A percentile compares a stretch with the other conserved stretches of the same genome.
phyloP scores from a whole-genome alignment of 2,888 invertebrate genomes.

The Blastobasis adustella region DNA sequence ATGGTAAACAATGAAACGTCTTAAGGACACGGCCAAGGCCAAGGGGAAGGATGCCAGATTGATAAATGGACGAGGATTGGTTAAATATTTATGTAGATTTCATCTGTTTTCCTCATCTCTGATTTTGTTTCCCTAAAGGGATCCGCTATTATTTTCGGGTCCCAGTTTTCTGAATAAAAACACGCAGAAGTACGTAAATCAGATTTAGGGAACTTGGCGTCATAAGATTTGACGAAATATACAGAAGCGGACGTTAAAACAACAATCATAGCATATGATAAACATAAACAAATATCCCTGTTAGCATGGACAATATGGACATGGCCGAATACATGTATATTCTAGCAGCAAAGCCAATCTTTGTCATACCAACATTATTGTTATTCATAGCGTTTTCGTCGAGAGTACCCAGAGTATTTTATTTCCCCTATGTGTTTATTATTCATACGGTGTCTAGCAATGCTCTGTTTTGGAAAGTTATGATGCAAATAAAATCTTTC shows the following conservation, averaged over 20 bases:
- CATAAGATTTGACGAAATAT: no score
- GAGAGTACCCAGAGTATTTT: constrained; percentile 4
- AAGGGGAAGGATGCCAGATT: neutral
- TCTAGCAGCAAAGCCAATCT: constrained; percentile 1
- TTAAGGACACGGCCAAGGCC: neutral
- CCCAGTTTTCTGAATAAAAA: no score
- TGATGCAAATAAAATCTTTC: neutral
- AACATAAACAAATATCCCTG: no score
- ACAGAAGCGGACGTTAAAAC: no score
- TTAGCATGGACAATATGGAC: no score
- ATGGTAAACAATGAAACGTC: neutral
- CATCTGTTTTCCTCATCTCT: neutral
- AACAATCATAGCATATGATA: no score
- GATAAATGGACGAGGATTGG: neutral
- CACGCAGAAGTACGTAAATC: no score
- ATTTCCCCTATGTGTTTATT: constrained; percentile 3
- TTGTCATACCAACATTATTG: neutral
- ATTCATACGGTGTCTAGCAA: neutral
- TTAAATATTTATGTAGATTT: neutral
- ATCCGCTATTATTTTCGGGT: no score
- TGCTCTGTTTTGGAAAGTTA: neutral
- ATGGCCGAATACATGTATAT: no score
- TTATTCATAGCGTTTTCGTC: constrained; percentile 6
- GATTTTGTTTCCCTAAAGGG: neutral
- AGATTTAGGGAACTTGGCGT: no score